Evolutionary conservation across 1,140 invertebrate genomes (phyloP).

Genomic region (Zaprionus camerounensis): DNA sequence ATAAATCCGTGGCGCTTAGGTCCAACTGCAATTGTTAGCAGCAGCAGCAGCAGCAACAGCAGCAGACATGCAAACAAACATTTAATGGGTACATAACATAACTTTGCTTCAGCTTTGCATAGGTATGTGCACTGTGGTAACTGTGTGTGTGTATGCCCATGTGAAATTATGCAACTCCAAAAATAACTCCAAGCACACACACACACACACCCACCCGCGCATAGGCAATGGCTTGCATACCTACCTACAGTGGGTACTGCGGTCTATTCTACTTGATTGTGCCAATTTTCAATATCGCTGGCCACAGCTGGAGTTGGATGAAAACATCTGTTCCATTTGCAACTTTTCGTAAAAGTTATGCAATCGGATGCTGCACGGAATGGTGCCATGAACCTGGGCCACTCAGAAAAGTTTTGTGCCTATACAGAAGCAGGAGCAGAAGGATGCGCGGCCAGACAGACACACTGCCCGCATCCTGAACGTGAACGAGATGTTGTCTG

Average conservation of each 20-base stretch:
- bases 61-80: slow-evolving; percentile 5
- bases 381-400: slow-evolving; percentile 50
- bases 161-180: slow-evolving; percentile 64
- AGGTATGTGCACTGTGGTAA: slow-evolving; percentile 4
- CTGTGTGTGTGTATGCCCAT: slow-evolving; percentile 7
- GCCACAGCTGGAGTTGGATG: slow-evolving; percentile 27
- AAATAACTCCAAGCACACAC: slow-evolving; percentile 27
- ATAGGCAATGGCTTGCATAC: not conserved
- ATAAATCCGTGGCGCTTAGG: slow-evolving; percentile 31
- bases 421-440: slow-evolving; percentile 39
- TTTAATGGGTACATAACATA: slow-evolving; percentile 13
- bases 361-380: slow-evolving; percentile 40
- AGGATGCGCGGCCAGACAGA: slow-evolving; percentile 1
- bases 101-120: not conserved
- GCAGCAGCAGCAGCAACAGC: not conserved
- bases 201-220: slow-evolving; percentile 21
- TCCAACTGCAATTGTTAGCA: slow-evolving; percentile 36
- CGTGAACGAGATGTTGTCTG: slow-evolving; percentile 51
- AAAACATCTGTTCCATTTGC: slow-evolving; percentile 53
- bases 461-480: slow-evolving; percentile 36
- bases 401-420: slow-evolving; percentile 60
- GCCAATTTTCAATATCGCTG: slow-evolving; percentile 25
- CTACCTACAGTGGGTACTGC: not conserved
- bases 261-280: slow-evolving; percentile 21
- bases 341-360: slow-evolving; percentile 45